Evolutionary conservation across 2,797 vertebrate species (phyloP).

Genomic region (Simalia tracyae): DNA sequence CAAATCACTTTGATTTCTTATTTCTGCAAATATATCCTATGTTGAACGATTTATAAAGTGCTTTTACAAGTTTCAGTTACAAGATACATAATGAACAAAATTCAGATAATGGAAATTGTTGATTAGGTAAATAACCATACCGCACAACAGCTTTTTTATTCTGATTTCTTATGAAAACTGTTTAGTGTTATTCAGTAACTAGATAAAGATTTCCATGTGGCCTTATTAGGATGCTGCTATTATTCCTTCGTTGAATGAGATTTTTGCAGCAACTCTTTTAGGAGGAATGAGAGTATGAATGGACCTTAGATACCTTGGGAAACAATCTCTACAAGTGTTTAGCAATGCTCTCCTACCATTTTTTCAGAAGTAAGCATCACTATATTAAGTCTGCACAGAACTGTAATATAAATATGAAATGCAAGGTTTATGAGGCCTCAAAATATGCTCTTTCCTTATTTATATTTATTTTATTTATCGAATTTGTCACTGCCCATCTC

Average conservation of each 20-base stretch:
- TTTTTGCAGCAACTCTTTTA: background rate
- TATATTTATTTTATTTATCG: too few relatives aligned
- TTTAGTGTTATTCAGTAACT: background rate
- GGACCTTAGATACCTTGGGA: background rate
- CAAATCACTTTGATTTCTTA: background rate
- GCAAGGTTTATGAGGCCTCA: background rate
- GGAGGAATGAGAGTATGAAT: background rate
- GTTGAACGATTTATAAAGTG: background rate
- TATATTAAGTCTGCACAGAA: background rate
- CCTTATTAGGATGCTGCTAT: background rate
- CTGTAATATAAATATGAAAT: background rate
- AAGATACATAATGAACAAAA: background rate
- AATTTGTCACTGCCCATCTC: too few relatives aligned
- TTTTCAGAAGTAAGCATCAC: background rate
- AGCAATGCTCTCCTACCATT: background rate
- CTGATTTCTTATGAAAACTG: background rate
- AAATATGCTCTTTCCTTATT: background rate
- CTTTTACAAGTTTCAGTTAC: background rate
- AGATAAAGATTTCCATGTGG: background rate
- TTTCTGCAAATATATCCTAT: background rate
- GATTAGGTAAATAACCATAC: background rate
- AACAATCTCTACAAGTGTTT: background rate
- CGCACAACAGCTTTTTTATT: background rate
- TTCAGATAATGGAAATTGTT: background rate
- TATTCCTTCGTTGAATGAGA: background rate